These are phyloP conservation scores for Manduca sexta DNA, from an alignment of 1,140 invertebrate species.

Conservation along the genomic window DNA sequence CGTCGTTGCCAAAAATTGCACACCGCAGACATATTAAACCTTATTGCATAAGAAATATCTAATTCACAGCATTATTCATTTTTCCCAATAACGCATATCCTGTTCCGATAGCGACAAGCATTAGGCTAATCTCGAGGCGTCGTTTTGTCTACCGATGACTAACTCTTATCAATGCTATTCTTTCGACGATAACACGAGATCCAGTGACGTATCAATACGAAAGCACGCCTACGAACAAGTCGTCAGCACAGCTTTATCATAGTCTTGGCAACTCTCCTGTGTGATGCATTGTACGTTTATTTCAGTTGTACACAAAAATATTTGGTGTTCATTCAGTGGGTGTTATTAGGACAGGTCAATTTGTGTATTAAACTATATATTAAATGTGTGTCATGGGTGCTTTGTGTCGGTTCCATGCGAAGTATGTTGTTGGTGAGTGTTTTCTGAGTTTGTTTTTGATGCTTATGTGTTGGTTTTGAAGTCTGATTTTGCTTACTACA, in stretches of 20 bases:
- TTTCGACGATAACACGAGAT: neutral
- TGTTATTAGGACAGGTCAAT: neutral
- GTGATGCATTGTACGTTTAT: neutral
- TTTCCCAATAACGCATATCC: conserved; percentile 4
- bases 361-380: neutral
- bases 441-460: conserved; percentile 2
- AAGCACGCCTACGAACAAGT: neutral
- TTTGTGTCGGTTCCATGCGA: conserved; percentile 65
- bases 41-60: too few species aligned
- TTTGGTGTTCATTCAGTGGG: neutral
- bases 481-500: too few species aligned
- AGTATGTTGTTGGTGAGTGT: conserved; percentile 63
- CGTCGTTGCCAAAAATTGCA: too few species aligned
- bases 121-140: conserved; percentile 1
- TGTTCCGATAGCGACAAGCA: neutral
- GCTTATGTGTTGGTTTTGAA: neutral
- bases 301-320: neutral
- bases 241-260: neutral
- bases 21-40: too few species aligned
- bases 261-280: neutral
- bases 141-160: conserved; percentile 1
- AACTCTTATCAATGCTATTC: neutral
- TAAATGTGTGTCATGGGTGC: conserved; percentile 66
- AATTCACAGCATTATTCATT: too few species aligned
- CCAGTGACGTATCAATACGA: conserved; percentile 3